These are phyloP conservation scores for Galeopsomyia nigrocyanea DNA, from an alignment of 2,888 invertebrate species.

Conservation along the genomic window DNA sequence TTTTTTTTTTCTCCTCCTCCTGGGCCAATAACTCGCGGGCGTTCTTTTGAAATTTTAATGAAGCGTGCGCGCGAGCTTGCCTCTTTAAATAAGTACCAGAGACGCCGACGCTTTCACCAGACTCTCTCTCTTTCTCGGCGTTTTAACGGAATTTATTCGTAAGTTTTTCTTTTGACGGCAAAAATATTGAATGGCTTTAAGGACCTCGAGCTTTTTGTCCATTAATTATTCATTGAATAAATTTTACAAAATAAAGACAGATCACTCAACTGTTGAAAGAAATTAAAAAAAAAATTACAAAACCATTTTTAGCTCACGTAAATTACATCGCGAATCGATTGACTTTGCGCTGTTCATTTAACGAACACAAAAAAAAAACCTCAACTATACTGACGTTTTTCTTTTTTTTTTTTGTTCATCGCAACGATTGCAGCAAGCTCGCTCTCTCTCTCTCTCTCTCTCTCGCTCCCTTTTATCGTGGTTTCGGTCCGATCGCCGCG, in stretches of 20 bases:
- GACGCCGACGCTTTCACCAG: no score
- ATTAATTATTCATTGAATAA: no score
- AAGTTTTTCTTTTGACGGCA: not conserved
- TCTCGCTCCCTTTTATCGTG: not conserved
- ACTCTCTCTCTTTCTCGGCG: not conserved
- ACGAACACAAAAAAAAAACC: no score
- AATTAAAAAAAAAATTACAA: no score
- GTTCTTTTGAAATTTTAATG: constrained; percentile 25
- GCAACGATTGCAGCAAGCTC: not conserved
- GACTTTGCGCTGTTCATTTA: no score
- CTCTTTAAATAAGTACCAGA: not conserved
- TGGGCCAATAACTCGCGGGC: constrained; percentile 18
- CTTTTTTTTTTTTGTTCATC: no score
- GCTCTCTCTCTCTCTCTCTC: not conserved
- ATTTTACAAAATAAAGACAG: no score
- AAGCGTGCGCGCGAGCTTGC: not conserved
- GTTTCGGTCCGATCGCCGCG: constrained; percentile 2
- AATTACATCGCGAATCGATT: no score
- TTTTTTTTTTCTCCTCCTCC: not conserved
- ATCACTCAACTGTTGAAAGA: no score
- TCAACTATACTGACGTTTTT: no score
- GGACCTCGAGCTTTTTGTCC: no score
- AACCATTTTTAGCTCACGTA: no score
- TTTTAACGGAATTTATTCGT: constrained; percentile 6
- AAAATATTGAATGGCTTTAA: constrained; percentile 4